A percentile compares a stretch with the other conserved stretches of the same genome.
Evolutionary conservation across 2,113 vertebrate species (phyloP).

Genomic region (Osmerus eperlanus): DNA sequence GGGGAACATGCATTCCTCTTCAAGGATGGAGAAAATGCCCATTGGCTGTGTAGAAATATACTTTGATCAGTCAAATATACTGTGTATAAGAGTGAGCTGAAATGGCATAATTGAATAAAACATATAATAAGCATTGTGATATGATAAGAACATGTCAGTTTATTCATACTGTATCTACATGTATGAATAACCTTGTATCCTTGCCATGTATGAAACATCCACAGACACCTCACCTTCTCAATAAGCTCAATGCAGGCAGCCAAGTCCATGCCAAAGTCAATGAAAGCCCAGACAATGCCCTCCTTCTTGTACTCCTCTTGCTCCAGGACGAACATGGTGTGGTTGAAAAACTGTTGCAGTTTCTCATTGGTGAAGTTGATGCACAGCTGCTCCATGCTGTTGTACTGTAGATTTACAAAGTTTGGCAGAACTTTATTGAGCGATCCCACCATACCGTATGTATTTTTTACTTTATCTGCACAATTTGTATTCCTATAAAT

Average conservation of each 20-base stretch:
- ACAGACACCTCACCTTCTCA: slow-evolving; percentile 65
- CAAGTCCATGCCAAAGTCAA: slow-evolving; percentile 80
- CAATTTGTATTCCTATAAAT: too few species aligned
- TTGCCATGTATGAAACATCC: too few species aligned
- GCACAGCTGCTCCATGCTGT: slow-evolving; percentile 78
- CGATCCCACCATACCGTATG: too few species aligned
- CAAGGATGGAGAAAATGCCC: slow-evolving; percentile 71
- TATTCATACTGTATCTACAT: too few species aligned
- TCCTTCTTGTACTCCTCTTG: slow-evolving; percentile 80
- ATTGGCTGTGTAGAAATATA: slow-evolving; percentile 65
- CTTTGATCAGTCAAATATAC: too few species aligned
- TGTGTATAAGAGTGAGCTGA: too few species aligned
- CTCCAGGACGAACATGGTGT: slow-evolving; percentile 74
- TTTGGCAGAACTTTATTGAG: too few species aligned
- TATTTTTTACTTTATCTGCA: too few species aligned
- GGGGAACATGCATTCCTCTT: slow-evolving; percentile 75
- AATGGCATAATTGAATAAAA: too few species aligned
- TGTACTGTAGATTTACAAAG: slow-evolving; percentile 58
- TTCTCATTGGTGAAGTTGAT: slow-evolving; percentile 81
- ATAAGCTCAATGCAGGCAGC: slow-evolving; percentile 78
- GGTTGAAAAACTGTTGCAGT: slow-evolving; percentile 80
- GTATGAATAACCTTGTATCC: too few species aligned
- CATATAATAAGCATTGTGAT: too few species aligned
- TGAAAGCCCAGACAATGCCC: slow-evolving; percentile 77
- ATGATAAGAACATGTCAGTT: too few species aligned